Percentiles rank a stretch among this genome's conserved stretches.
phyloP scores from a whole-genome alignment of 1,140 invertebrate species.

The Proctacanthus coquilletti region DNA sequence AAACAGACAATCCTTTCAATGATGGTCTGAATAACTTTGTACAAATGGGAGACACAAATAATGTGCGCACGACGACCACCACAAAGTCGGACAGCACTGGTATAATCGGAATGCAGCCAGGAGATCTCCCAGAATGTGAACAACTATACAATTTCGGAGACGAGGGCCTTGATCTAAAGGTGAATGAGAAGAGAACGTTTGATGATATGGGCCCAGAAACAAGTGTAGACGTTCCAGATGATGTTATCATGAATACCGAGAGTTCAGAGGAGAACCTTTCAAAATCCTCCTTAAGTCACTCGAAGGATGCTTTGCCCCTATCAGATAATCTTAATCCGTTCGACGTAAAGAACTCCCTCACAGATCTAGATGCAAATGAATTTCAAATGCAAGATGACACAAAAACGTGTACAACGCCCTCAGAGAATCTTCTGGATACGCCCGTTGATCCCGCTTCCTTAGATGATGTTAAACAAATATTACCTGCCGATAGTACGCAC shows the following conservation, averaged over 20 bases:
- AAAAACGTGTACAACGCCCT: background rate
- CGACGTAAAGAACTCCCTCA: background rate
- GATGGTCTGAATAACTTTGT: no score
- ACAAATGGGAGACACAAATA: no score
- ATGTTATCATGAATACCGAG: background rate
- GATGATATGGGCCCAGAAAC: background rate
- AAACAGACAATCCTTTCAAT: no score
- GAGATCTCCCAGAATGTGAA: no score
- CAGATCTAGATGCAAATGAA: background rate
- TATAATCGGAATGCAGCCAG: no score
- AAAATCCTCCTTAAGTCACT: background rate
- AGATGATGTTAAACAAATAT: background rate
- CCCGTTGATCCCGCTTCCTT: background rate
- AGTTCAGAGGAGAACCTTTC: background rate
- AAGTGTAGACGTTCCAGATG: background rate
- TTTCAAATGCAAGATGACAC: background rate
- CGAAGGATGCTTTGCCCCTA: background rate
- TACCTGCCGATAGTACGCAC: background rate
- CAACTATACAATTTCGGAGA: no score
- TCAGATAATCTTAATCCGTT: slow-evolving; percentile 1
- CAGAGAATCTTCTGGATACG: background rate
- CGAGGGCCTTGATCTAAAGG: no score
- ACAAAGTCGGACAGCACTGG: no score
- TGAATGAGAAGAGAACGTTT: no score
- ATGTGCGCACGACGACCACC: no score